Base-by-base conservation (phyloP, 2,888 invertebrate genomes). In the Anoplius nigerrimus region DNA sequence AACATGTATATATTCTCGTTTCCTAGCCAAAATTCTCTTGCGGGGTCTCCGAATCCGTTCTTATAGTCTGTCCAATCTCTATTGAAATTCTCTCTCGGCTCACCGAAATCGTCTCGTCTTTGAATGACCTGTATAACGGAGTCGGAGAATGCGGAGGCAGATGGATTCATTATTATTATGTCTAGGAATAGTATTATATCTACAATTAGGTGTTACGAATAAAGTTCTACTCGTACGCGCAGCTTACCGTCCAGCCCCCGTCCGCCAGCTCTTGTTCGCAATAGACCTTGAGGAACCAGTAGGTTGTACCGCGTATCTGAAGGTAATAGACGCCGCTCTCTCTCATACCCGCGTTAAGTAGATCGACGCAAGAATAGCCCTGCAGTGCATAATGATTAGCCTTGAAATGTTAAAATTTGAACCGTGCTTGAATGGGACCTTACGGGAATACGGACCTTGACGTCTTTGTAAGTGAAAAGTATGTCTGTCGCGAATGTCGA, bases 1-100 rank as follows among this genome's bases (percentile, higher is more conserved):
- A 97, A 90, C 95, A 97, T 96, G 88, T 96, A 97, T 75, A 97
- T 97, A 84, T 97, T 97, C 88, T 97, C 96, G 85, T 97, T 97
- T 60, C 97, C 97, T 24, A 97, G 91, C 97, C 97, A 97, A 89
- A 97, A 96, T 88, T 97, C 97, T 85, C 95, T 94, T 76, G 93
- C 93, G 0, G 96, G 95, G 90, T 97, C 96, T 2, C 97, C 97
- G 86, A 97, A 97, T 0, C 97, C 97, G 85, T 96, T 96, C 88
- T 97, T 96, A 89, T 97, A 97, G 84, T 97, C 96, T 66, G 94
- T 93, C 97, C 97, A 97, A 88, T 97, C 96, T 0, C 96, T 91
- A 88, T 97, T 97, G 90, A 97, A 97, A 87, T 96, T 97, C 88
- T 97, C 97, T 0, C 96, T 91, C 0, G 96, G 95, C 21, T 95